phyloP scores from a whole-genome alignment of 2,113 vertebrate genomes.

The Notechis scutatus region DNA sequence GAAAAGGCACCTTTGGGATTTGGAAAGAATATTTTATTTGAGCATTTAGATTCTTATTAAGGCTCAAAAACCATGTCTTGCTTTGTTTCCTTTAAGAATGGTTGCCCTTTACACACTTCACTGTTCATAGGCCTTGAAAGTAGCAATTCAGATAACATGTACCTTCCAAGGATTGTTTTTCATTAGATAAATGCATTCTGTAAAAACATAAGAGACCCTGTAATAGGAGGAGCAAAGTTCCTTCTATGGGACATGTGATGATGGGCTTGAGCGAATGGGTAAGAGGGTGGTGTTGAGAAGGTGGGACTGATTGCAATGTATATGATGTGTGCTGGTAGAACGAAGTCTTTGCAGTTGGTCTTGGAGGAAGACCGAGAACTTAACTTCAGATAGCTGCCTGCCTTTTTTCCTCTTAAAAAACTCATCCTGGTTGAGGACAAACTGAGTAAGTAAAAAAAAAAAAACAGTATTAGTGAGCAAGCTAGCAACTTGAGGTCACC shows the following conservation, averaged over 20 bases:
- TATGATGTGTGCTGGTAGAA: not conserved
- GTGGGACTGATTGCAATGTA: not conserved
- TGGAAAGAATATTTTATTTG: not conserved
- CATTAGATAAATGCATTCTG: not conserved
- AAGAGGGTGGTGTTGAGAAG: not conserved
- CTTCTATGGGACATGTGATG: not conserved
- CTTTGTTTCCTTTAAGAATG: not conserved
- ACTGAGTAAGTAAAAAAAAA: not conserved
- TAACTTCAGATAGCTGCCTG: not conserved
- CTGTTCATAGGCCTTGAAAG: not conserved
- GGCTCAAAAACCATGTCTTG: not conserved
- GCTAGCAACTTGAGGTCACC: not conserved
- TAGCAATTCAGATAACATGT: not conserved
- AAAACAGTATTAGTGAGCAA: not conserved
- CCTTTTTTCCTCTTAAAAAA: not conserved
- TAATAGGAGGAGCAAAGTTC: not conserved
- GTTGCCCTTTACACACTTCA: not conserved
- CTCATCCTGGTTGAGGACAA: not conserved
- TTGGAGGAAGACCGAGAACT: not conserved
- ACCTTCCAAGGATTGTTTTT: not conserved
- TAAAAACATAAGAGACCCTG: not conserved
- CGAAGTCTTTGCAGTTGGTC: not conserved
- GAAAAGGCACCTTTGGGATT: too few relatives aligned
- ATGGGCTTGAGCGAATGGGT: not conserved
- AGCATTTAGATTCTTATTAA: not conserved